phyloP scores from a whole-genome alignment of 1,140 invertebrate genomes.

The Drosophila mayri region DNA sequence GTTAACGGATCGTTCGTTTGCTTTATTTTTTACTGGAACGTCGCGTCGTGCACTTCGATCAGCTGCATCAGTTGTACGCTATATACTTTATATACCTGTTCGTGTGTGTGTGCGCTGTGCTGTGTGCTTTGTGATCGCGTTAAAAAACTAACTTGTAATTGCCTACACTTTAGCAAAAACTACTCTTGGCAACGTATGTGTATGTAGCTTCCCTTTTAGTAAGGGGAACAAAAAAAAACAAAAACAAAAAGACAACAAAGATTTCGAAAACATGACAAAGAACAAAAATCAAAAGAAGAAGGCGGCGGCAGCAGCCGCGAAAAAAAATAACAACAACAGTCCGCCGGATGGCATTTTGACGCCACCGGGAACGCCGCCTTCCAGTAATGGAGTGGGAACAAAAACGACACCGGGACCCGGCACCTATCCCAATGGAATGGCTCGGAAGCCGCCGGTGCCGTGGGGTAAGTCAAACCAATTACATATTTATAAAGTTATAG shows the following conservation, averaged over 20 bases:
- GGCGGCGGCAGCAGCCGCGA: conserved; percentile 15
- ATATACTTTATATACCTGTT: conserved; percentile 11
- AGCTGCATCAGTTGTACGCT: background rate
- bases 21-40: conserved; percentile 10
- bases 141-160: conserved; percentile 41
- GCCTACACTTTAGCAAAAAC: conserved; percentile 23
- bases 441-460: conserved; percentile 28
- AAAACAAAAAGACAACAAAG: conserved; percentile 10
- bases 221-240: background rate
- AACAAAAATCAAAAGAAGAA: conserved; percentile 64
- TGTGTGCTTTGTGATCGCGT: conserved; percentile 3
- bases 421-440: conserved; percentile 29
- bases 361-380: conserved; percentile 51
- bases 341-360: conserved; percentile 30
- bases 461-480: conserved; percentile 51
- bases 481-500: background rate
- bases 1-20: background rate
- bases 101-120: conserved; percentile 26
- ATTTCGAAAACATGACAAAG: conserved; percentile 57
- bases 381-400: conserved; percentile 8
- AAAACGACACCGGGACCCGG: background rate
- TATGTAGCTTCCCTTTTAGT: background rate
- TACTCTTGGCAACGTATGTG: background rate
- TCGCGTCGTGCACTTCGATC: conserved; percentile 21
- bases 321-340: conserved; percentile 18